Conservation (phyloP, 2,888 invertebrate species). For the Hyppa rectilinea region DNA sequence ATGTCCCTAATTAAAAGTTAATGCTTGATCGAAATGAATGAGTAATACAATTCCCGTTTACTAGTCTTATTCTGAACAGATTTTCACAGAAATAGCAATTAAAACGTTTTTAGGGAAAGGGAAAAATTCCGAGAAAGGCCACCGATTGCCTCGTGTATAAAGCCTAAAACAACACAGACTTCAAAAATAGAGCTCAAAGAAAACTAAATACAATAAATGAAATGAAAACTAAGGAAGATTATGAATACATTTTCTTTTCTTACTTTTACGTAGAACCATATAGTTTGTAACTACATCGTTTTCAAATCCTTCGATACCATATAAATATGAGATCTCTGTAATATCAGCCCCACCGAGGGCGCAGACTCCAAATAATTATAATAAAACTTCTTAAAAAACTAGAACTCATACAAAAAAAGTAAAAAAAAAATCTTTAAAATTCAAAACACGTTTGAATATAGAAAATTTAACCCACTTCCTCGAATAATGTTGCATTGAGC, state of each 20-base stretch:
- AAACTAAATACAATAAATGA: not conserved
- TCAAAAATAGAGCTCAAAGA: conserved; percentile 9
- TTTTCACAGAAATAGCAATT: conserved; percentile 22
- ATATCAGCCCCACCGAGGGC: not conserved
- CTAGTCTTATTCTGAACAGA: not conserved
- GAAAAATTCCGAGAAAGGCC: not conserved
- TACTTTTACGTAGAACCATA: not conserved
- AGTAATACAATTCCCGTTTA: not conserved
- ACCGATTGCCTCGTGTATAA: not conserved
- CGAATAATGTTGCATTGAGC: not conserved
- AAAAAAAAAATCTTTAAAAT: not conserved
- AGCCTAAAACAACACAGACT: conserved; percentile 25
- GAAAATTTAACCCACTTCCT: not conserved
- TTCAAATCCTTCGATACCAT: not conserved
- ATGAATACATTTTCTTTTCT: not conserved
- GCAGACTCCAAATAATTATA: too few species aligned
- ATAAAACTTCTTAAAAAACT: not conserved
- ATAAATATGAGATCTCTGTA: too few species aligned
- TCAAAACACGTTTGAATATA: not conserved
- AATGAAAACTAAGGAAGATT: conserved; percentile 6
- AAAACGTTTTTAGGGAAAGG: not conserved
- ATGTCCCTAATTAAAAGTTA: conserved; percentile 27
- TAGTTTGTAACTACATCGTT: not conserved
- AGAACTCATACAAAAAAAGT: too few species aligned
- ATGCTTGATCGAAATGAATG: conserved; percentile 31